These are phyloP conservation scores for Dynastes grantii DNA, from an alignment of 2,888 invertebrate species.

Conservation along the genomic window DNA sequence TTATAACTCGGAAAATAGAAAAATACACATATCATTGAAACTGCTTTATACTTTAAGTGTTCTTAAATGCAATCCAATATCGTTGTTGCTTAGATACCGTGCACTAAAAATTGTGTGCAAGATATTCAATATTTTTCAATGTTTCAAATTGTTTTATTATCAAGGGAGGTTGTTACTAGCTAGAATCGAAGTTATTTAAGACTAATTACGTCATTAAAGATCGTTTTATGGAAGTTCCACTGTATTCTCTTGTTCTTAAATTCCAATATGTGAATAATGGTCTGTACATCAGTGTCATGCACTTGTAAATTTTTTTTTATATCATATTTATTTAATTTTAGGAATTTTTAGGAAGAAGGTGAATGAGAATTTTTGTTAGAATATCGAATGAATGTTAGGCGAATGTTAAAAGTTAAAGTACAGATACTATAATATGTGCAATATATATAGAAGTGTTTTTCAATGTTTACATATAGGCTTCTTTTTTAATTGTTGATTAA, in stretches of 20 bases:
- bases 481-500: slow-evolving; percentile 15
- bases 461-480: slow-evolving; percentile 29
- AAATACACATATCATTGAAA: too few relatives aligned
- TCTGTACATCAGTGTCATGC: not conserved
- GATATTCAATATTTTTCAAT: too few relatives aligned
- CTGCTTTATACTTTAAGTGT: too few relatives aligned
- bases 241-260: slow-evolving; percentile 7
- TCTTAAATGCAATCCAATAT: too few relatives aligned
- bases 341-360: not conserved
- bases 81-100: too few relatives aligned
- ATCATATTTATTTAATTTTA: slow-evolving; percentile 7
- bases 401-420: not conserved
- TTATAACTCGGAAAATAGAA: too few relatives aligned
- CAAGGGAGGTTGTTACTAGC: too few relatives aligned
- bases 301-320: not conserved
- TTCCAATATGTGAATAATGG: not conserved
- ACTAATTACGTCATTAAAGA: too few relatives aligned
- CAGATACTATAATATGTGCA: slow-evolving; percentile 27
- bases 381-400: not conserved
- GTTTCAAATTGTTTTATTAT: too few relatives aligned
- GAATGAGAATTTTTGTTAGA: not conserved
- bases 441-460: slow-evolving; percentile 42
- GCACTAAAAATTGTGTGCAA: too few relatives aligned
- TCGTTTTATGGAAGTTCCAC: not conserved
- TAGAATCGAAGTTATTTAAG: too few relatives aligned